These are phyloP conservation scores for Thaumatotibia leucotreta DNA, from an alignment of 1,140 invertebrate species.

Conservation along the genomic window DNA sequence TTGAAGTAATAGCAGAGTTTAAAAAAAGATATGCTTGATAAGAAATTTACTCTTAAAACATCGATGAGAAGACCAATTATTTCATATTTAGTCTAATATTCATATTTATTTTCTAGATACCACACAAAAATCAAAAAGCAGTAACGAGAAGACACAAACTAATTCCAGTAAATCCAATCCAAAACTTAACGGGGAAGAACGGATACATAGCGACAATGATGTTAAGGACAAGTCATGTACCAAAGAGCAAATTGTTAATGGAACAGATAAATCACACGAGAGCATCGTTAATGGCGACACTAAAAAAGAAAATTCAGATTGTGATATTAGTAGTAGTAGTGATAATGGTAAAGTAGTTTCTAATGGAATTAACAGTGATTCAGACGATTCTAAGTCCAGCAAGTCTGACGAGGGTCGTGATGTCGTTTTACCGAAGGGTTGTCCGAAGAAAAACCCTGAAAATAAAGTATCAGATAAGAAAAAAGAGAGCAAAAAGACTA, in stretches of 20 bases:
- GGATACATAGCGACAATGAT: constrained; percentile 41
- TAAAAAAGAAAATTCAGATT: constrained; percentile 58
- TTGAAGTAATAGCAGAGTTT: too few relatives aligned
- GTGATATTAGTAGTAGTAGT: constrained; percentile 75
- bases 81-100: too few relatives aligned
- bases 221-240: constrained; percentile 56
- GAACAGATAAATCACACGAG: constrained; percentile 43
- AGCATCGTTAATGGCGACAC: constrained; percentile 60
- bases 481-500: constrained; percentile 56
- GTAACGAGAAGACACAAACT: constrained; percentile 47
- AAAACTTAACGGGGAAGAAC: constrained; percentile 52
- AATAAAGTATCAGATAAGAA: constrained; percentile 47
- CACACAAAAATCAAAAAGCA: constrained; percentile 44
- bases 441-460: constrained; percentile 37
- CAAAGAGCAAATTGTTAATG: constrained; percentile 69
- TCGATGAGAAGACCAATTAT: too few relatives aligned
- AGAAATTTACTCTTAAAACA: too few relatives aligned
- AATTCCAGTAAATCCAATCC: constrained; percentile 40
- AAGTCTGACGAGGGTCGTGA: constrained; percentile 52
- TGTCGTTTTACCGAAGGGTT: constrained; percentile 26
- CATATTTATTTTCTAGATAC: constrained; percentile 46
- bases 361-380: constrained; percentile 68
- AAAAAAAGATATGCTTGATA: too few relatives aligned
- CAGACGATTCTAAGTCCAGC: constrained; percentile 56
- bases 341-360: constrained; percentile 66